Evolutionary conservation across 2,113 vertebrate genomes (phyloP).

Genomic region (Corydoras maculifer): DNA sequence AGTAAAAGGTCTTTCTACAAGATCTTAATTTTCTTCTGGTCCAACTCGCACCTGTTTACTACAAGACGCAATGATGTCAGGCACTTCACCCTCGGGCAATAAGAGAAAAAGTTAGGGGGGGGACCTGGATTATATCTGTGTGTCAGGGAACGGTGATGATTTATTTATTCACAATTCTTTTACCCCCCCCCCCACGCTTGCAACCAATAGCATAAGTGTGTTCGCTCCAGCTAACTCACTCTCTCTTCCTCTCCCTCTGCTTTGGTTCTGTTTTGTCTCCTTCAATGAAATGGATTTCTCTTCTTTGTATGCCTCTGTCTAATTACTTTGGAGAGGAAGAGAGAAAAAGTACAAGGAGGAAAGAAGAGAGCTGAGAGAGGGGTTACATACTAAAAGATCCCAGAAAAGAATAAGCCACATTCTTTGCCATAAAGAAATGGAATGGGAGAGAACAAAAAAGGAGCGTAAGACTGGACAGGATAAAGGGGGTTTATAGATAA

Average conservation of each 20-base stretch:
- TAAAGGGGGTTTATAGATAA: slow-evolving; percentile 16
- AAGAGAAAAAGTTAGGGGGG: slow-evolving; percentile 25
- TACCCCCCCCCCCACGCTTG: slow-evolving; percentile 68
- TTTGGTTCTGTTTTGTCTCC: slow-evolving; percentile 24
- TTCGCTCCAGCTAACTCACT: slow-evolving; percentile 44
- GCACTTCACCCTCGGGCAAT: slow-evolving; percentile 59
- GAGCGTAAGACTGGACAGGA: slow-evolving; percentile 21
- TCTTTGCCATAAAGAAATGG: slow-evolving; percentile 69
- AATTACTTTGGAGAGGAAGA: slow-evolving; percentile 71
- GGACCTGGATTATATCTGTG: slow-evolving; percentile 13
- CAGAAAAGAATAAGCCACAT: slow-evolving; percentile 76
- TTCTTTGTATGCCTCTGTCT: slow-evolving; percentile 76
- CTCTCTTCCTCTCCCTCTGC: slow-evolving; percentile 34
- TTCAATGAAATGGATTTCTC: slow-evolving; percentile 68
- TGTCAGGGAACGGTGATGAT: slow-evolving; percentile 47
- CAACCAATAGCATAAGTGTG: slow-evolving; percentile 70
- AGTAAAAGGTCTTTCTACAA: too few species aligned
- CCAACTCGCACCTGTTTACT: slow-evolving; percentile 66
- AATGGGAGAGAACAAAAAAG: slow-evolving; percentile 5
- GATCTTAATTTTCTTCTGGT: slow-evolving; percentile 31
- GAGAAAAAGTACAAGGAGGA: slow-evolving; percentile 47
- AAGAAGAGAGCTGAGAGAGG: slow-evolving; percentile 33
- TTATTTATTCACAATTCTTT: slow-evolving; percentile 77
- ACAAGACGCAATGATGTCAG: slow-evolving; percentile 68
- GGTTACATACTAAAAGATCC: slow-evolving; percentile 64